Percentiles rank a stretch among this genome's conserved stretches.
Evolutionary conservation across 1,140 invertebrate genomes (phyloP).

Genomic region (Scaptomyza montana): DNA sequence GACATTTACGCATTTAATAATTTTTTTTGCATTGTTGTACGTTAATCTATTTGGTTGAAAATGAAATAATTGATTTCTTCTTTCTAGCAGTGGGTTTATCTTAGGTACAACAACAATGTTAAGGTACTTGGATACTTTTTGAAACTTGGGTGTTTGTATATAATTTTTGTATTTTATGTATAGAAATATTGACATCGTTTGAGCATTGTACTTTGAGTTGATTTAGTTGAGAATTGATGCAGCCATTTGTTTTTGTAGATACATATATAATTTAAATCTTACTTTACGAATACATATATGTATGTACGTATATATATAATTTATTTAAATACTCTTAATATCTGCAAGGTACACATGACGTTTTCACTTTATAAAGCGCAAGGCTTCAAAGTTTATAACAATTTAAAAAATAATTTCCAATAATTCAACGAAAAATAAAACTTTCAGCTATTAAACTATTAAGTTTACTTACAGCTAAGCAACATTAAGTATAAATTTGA

Average conservation of each 20-base stretch:
- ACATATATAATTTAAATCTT: conserved; percentile 13
- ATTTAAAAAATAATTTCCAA: conserved; percentile 62
- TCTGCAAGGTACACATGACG: conserved; percentile 73
- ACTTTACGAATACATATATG: conserved; percentile 18
- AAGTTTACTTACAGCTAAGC: conserved; percentile 16
- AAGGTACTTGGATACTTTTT: conserved; percentile 55
- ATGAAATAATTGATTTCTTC: conserved; percentile 24
- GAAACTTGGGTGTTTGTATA: conserved; percentile 43
- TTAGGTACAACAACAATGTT: conserved; percentile 30
- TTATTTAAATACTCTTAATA: conserved; percentile 24
- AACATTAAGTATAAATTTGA: conserved; percentile 3
- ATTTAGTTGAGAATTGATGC: conserved; percentile 42
- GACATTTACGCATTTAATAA: conserved; percentile 27
- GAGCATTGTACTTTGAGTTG: conserved; percentile 70
- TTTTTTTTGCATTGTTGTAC: conserved; percentile 1
- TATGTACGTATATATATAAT: too few species aligned
- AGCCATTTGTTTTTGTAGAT: conserved; percentile 19
- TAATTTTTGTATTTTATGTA: background rate
- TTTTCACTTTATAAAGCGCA: conserved; percentile 44
- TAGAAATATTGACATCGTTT: conserved; percentile 46
- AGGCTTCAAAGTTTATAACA: conserved; percentile 65
- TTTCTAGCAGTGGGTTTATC: conserved; percentile 1
- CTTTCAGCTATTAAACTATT: conserved; percentile 13
- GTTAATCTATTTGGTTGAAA: background rate
- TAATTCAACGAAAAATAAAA: conserved; percentile 56